Conservation (phyloP, 2,797 vertebrate species). For the Coranthus polyacanthus region DNA sequence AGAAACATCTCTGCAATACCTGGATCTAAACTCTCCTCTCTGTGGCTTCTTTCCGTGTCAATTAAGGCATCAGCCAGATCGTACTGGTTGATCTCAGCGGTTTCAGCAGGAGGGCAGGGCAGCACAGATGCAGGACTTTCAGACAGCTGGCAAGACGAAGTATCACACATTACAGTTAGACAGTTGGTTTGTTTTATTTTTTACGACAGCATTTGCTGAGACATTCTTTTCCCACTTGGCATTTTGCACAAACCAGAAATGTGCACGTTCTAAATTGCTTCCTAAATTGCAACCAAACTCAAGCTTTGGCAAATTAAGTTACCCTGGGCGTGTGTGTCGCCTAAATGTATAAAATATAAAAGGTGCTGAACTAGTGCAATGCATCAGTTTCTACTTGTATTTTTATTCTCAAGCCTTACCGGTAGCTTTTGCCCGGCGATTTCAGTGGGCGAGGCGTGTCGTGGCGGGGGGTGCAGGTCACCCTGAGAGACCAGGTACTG, state of each 20-base stretch:
- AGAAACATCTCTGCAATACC: constrained; percentile 58
- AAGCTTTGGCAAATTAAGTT: too few species aligned
- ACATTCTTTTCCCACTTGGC: too few species aligned
- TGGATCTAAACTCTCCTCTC: constrained; percentile 75
- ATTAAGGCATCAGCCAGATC: constrained; percentile 93
- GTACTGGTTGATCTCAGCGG: constrained; percentile 93
- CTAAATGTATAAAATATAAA: too few species aligned
- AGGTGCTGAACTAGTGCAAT: too few species aligned
- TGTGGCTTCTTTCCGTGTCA: constrained; percentile 88
- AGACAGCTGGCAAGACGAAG: constrained; percentile 72
- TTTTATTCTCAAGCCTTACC: constrained; percentile 71
- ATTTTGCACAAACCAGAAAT: background rate
- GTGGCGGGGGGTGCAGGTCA: constrained; percentile 90
- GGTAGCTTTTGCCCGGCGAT: constrained; percentile 93
- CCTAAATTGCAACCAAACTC: background rate
- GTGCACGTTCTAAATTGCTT: background rate
- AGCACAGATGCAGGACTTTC: constrained; percentile 87
- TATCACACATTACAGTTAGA: too few species aligned
- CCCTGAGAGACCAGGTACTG: constrained; percentile 91
- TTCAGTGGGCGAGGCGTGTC: constrained; percentile 90
- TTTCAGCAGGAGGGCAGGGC: constrained; percentile 89
- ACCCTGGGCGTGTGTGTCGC: too few species aligned
- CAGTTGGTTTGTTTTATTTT: background rate
- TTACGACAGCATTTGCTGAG: background rate
- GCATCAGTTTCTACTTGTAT: background rate